phyloP scores from a whole-genome alignment of 2,888 invertebrate species.

The Gortyna flavago region DNA sequence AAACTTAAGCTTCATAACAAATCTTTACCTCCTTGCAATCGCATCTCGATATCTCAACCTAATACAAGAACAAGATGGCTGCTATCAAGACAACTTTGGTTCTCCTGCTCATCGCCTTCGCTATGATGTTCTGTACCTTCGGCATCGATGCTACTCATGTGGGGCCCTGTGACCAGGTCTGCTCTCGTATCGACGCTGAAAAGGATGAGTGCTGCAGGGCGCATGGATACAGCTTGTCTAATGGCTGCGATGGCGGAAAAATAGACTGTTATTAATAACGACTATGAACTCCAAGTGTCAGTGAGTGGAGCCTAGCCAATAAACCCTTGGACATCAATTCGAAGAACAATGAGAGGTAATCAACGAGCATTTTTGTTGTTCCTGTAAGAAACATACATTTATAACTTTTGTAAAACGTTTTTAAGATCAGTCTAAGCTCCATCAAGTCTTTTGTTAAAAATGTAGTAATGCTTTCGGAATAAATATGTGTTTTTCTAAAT shows the following conservation, averaged over 20 bases:
- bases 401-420: not conserved
- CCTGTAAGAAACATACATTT: not conserved
- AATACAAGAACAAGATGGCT: constrained; percentile 33
- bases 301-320: constrained; percentile 1
- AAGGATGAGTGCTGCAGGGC: constrained; percentile 24
- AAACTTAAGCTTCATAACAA: constrained; percentile 38
- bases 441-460: not conserved
- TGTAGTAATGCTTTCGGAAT: not conserved
- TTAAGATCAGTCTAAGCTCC: not conserved
- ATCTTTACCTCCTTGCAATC: constrained; percentile 26
- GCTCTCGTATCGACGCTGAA: constrained; percentile 20
- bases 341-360: constrained; percentile 23
- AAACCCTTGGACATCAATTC: not conserved
- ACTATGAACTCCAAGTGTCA: not conserved
- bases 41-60: not conserved
- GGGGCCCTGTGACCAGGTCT: constrained; percentile 41
- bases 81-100: constrained; percentile 43
- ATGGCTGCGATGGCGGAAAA: not conserved
- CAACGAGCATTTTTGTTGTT: not conserved
- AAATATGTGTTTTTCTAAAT: constrained; percentile 6
- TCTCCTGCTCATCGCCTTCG: constrained; percentile 34
- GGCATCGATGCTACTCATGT: constrained; percentile 26
- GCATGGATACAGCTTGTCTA: not conserved
- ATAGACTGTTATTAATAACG: constrained; percentile 6
- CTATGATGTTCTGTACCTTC: constrained; percentile 37